Base-by-base conservation (phyloP, 2,113 vertebrate genomes). In the Podilymbus podiceps region DNA sequence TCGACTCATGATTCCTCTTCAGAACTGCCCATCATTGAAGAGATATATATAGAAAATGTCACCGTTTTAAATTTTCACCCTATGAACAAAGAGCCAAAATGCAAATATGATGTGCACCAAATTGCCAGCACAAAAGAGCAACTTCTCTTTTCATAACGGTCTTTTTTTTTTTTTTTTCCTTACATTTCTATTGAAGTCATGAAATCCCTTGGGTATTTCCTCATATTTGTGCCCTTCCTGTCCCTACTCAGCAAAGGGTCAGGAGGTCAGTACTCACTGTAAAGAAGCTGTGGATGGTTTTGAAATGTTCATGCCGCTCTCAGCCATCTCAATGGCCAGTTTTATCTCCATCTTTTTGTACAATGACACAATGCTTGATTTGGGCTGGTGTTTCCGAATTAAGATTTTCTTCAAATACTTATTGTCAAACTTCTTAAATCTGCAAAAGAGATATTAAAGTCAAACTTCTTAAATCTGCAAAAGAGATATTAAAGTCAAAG, bases 301-400 rank as follows among this genome's bases (percentile, higher is more conserved):
- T 18, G 98, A 96, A 11, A 95, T 98, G 60, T 98, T 97, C 33
- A 97, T 93, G 24, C 98, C 98, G 3, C 97, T 98, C 89, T 99
- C 99, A 56, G 98, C 98, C 98, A 99, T 98, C 97, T 99, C 98
- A 15, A 99, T 98, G 50, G 99, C 99, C 83, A 99, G 98, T 94
- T 99, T 99, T 96, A 99, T 98, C 96, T 99, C 99, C 95, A 99
- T 98, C 95, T 99, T 99, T 96, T 99, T 99, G 94, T 99, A 99
- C 72, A 99, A 91, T 14, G 99, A 98, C 78, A 99, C 98, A 22
- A 99, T 98, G 68, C 99, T 99, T 50, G 99, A 99, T 97, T 99
- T 99, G 0, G 99, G 98, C 27, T 98, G 96, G 76, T 98, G 98
- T 82, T 99, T 98, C 89, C 98, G 97, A 92, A 99, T 99, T 66